Percentiles rank a stretch among this genome's conserved stretches.
These are phyloP conservation scores for Plutomurus gul DNA, from an alignment of 1,140 invertebrate genomes.

Conservation along the genomic window DNA sequence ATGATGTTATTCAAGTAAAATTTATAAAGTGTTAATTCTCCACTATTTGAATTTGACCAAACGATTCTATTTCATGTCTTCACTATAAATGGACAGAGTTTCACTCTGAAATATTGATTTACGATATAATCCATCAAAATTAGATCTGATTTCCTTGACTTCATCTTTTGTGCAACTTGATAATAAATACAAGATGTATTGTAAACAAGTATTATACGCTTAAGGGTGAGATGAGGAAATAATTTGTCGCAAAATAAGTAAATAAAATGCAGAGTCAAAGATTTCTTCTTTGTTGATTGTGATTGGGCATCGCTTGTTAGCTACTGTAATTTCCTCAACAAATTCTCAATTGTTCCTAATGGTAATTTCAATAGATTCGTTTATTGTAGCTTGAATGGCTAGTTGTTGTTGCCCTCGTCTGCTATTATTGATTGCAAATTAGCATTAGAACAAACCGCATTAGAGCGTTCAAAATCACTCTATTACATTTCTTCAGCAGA, in stretches of 20 bases:
- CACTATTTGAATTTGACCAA: too few species aligned
- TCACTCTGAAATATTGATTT: too few species aligned
- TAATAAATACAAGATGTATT: not conserved
- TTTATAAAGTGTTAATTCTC: too few species aligned
- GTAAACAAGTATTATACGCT: not conserved
- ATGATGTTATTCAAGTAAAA: too few species aligned
- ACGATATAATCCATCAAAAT: too few species aligned
- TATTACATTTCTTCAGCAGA: not conserved
- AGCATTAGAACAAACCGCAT: constrained; percentile 10
- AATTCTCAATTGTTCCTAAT: constrained; percentile 24
- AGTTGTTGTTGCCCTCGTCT: constrained; percentile 8
- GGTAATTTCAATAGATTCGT: constrained; percentile 25
- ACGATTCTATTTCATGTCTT: too few species aligned
- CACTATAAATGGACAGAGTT: too few species aligned
- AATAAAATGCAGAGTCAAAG: not conserved
- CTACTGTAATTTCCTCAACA: constrained; percentile 16
- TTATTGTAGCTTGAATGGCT: constrained; percentile 23
- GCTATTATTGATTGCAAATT: constrained; percentile 9
- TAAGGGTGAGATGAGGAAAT: constrained; percentile 8
- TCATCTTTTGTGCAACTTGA: not conserved
- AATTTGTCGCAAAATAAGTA: not conserved
- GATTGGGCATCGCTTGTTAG: constrained; percentile 20
- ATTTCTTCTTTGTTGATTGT: not conserved
- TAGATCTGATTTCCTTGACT: too few species aligned
- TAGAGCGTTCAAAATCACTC: constrained; percentile 8